Evolutionary conservation across 2,888 invertebrate genomes (phyloP).

Genomic region (Synanthedon vespiformis): DNA sequence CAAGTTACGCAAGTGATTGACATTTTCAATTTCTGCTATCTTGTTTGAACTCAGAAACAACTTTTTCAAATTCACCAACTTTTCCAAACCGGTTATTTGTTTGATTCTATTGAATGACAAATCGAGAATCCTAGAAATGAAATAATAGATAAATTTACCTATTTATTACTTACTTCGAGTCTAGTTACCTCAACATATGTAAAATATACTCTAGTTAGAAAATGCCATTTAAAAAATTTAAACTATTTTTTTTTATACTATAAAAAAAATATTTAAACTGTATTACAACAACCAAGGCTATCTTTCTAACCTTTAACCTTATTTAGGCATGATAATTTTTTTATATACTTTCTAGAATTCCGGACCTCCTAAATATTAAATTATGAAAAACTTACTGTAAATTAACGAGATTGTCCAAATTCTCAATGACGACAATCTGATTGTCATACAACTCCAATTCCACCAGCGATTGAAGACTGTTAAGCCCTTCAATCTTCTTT

Average conservation of each 20-base stretch:
- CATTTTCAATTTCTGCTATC: slow-evolving; percentile 87
- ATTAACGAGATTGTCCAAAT: slow-evolving; percentile 87
- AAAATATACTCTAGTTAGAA: too few species aligned
- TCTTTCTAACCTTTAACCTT: too few species aligned
- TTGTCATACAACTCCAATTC: slow-evolving; percentile 98
- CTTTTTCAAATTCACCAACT: slow-evolving; percentile 81
- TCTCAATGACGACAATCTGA: slow-evolving; percentile 92
- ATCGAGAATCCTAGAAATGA: slow-evolving; percentile 82
- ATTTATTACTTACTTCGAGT: too few species aligned
- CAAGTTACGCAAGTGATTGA: slow-evolving; percentile 82
- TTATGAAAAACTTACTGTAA: slow-evolving; percentile 77
- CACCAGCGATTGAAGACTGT: slow-evolving; percentile 78
- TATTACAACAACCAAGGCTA: too few species aligned
- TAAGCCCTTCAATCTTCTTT: slow-evolving; percentile 91
- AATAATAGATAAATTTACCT: too few species aligned
- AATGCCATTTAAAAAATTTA: too few species aligned
- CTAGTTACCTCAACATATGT: too few species aligned
- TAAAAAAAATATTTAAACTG: too few species aligned
- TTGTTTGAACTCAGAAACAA: slow-evolving; percentile 92
- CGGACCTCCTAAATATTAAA: neutral
- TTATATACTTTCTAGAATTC: neutral
- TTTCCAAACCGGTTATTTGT: slow-evolving; percentile 85
- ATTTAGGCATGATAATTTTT: neutral
- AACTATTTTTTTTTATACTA: too few species aligned
- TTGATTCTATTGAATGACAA: slow-evolving; percentile 95